These are phyloP conservation scores for Liparis tanakae DNA, from an alignment of 2,797 vertebrate species.

Conservation along the genomic window DNA sequence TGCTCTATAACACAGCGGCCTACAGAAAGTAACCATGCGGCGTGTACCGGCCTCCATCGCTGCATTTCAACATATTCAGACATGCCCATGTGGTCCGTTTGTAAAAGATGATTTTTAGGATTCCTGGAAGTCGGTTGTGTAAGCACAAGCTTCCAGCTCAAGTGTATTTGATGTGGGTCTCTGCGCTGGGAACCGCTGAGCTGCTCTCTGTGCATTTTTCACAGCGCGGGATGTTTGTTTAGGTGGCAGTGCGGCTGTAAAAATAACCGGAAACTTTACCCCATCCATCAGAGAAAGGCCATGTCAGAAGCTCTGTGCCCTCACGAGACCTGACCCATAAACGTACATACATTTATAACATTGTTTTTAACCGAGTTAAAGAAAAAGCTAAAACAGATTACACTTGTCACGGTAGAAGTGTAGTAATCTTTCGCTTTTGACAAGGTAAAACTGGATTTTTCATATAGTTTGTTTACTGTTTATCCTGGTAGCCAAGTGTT, in stretches of 20 bases:
- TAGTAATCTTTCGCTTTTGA: neutral
- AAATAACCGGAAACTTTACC: constrained; percentile 71
- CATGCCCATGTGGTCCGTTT: constrained; percentile 64
- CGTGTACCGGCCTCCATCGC: constrained; percentile 72
- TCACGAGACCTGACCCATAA: constrained; percentile 51
- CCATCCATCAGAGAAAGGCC: constrained; percentile 55
- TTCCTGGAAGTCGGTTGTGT: constrained; percentile 70
- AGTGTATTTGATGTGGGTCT: constrained; percentile 79
- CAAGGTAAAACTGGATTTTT: constrained; percentile 33
- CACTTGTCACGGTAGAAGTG: constrained; percentile 21
- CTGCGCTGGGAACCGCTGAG: constrained; percentile 59
- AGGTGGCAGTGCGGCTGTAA: constrained; percentile 70
- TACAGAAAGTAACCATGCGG: constrained; percentile 52
- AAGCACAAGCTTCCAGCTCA: constrained; percentile 62
- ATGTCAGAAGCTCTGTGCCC: constrained; percentile 65
- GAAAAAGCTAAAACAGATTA: constrained; percentile 41
- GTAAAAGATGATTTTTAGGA: constrained; percentile 62
- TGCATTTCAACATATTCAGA: constrained; percentile 63
- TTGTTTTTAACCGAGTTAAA: constrained; percentile 28
- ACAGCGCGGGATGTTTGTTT: constrained; percentile 74
- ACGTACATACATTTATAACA: constrained; percentile 21
- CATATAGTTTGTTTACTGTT: constrained; percentile 59
- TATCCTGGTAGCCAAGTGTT: constrained; percentile 58
- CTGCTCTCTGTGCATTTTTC: constrained; percentile 65
- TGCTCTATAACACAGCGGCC: constrained; percentile 47